Base-by-base conservation (phyloP, 2,113 vertebrate species). In the Brachirus orientalis region DNA sequence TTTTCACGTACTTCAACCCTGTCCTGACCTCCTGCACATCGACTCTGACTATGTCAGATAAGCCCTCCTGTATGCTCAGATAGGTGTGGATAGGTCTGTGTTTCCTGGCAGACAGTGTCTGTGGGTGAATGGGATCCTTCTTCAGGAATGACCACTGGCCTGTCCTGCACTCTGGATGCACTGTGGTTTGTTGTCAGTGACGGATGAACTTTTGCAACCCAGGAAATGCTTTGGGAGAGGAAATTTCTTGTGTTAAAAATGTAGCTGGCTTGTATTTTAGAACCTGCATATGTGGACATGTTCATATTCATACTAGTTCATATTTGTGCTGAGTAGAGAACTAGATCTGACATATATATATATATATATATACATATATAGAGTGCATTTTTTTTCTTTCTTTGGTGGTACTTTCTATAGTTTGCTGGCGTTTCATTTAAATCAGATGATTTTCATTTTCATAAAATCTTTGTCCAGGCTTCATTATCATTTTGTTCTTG, bases 61-160 rank as follows among this genome's bases (percentile, higher is more conserved):
- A 56, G 2, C 6, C 17, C 19, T 76, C 45, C 14, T 12, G 11
- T 17, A 16, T 14, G 47, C 36, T 52, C 18, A 58, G 54, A 74
- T 69, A 19, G 47, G 53, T 66, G 0, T 67, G 77, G 73, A 60
- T 52, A 12, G 77, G 70, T 35, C 44, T 65, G 7, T 44, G 44
- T 38, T 77, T 55, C 36, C 48, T 77, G 19, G 73, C 69, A 35
- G 55, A 52, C 1, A 18, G n/a, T 77, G 69, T 65, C 50, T 74
- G 37, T 77, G 57, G 69, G 20, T 71, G 61, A 56, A 67, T 1
- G 10, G 47, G 37, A 70, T 1, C 1, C 43, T 13, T 17, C 20
- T 48, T 38, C 6, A 0, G 16, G 7, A 41, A 9, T 1, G 37
- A 14, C 58, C 19, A 1, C 47, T 12, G 1, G 11, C 8, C 48